Percentiles rank a stretch among this genome's conserved stretches.
Conservation (phyloP, 2,888 invertebrate species). For the Aproaerema taeniolella region DNA sequence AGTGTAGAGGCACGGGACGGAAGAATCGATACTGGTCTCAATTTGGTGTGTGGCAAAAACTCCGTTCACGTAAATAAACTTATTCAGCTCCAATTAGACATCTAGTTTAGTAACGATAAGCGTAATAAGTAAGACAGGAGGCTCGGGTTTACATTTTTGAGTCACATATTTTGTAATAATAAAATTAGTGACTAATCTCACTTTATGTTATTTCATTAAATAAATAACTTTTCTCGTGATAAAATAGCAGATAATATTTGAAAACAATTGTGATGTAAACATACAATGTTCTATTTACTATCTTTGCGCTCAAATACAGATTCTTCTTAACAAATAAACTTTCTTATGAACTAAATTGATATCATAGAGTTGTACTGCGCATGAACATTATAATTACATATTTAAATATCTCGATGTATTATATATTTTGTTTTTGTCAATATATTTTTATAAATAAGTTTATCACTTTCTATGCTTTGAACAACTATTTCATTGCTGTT, state of each 20-base stretch:
- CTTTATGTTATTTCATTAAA: conserved; percentile 1
- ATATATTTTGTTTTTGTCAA: conserved; percentile 23
- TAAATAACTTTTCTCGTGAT: background rate
- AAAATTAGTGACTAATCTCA: conserved; percentile 2
- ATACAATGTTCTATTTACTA: too few species aligned
- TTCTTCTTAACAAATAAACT: conserved; percentile 25
- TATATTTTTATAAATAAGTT: conserved; percentile 24
- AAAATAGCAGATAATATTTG: too few species aligned
- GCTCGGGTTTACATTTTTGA: too few species aligned
- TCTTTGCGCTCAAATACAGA: too few species aligned
- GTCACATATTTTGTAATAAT: conserved; percentile 4
- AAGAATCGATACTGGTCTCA: conserved; percentile 61
- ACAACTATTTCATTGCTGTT: conserved; percentile 23
- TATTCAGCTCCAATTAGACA: background rate
- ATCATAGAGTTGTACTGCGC: conserved; percentile 39
- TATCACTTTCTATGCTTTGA: conserved; percentile 17
- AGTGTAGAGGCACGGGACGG: conserved; percentile 66
- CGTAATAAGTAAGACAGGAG: conserved; percentile 9
- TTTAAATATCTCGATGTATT: conserved; percentile 23
- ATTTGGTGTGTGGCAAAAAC: conserved; percentile 48
- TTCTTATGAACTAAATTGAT: conserved; percentile 40
- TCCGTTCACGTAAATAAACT: conserved; percentile 20
- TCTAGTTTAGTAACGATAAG: conserved; percentile 2
- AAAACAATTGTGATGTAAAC: too few species aligned
- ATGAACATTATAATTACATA: conserved; percentile 19